Evolutionary conservation across 2,888 invertebrate species (phyloP).

Genomic region (Acleris cristana): DNA sequence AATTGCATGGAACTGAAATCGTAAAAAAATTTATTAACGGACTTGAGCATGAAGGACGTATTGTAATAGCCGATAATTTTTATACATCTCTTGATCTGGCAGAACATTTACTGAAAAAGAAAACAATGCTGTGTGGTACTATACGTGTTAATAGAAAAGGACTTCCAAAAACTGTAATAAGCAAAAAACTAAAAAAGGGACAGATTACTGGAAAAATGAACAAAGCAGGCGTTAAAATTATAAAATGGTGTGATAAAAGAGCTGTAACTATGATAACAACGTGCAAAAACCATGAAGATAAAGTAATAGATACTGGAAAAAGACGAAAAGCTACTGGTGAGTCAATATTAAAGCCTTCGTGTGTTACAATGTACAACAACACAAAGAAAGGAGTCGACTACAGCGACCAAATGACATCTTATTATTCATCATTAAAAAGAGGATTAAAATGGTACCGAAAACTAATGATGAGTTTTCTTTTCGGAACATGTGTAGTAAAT

Average conservation of each 20-base stretch:
- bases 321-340: not conserved
- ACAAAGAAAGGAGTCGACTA: constrained; percentile 12
- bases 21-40: constrained; percentile 37
- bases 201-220: constrained; percentile 46
- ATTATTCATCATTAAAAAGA: constrained; percentile 8
- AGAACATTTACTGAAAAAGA: constrained; percentile 42
- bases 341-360: constrained; percentile 8
- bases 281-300: not conserved
- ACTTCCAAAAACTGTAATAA: constrained; percentile 43
- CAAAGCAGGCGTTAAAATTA: constrained; percentile 44
- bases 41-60: constrained; percentile 42
- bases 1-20: constrained; percentile 28
- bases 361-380: constrained; percentile 4
- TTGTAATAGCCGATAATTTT: constrained; percentile 48
- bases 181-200: constrained; percentile 45
- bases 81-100: constrained; percentile 47
- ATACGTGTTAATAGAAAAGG: constrained; percentile 44
- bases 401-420: constrained; percentile 17
- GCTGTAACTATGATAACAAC: constrained; percentile 10
- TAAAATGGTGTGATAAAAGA: constrained; percentile 47
- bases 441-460: constrained; percentile 8
- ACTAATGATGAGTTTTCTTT: constrained; percentile 2
- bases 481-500: not conserved
- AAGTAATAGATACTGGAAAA: not conserved
- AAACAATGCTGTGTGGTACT: constrained; percentile 29